phyloP scores from a whole-genome alignment of 2,888 invertebrate species.

The Synergus itoensis region DNA sequence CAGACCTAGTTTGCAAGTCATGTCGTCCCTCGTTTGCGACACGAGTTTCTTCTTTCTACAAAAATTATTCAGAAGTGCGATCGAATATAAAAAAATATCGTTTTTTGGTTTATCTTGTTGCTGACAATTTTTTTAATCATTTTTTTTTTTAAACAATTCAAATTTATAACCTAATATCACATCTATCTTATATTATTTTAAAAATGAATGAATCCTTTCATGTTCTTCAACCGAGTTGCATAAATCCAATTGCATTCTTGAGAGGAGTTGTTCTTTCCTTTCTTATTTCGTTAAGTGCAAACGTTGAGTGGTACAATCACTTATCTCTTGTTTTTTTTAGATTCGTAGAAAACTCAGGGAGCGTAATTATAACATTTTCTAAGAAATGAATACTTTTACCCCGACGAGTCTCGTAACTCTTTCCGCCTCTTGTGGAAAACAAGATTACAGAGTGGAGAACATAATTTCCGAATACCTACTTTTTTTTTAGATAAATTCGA shows the following conservation, averaged over 20 bases:
- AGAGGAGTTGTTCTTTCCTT: neutral
- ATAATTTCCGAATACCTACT: slow-evolving; percentile 6
- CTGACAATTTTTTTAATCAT: no score
- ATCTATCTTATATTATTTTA: no score
- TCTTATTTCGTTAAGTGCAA: neutral
- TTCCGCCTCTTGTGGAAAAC: neutral
- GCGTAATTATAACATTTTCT: slow-evolving; percentile 14
- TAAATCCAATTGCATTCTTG: neutral
- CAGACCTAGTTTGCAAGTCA: slow-evolving; percentile 1
- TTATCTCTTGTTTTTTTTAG: neutral
- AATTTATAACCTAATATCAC: no score
- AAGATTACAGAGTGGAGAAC: slow-evolving; percentile 19
- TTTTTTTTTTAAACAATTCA: no score
- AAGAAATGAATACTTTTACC: slow-evolving; percentile 10
- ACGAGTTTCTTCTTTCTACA: neutral
- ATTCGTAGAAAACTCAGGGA: neutral
- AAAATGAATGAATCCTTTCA: no score
- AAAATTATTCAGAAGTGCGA: neutral
- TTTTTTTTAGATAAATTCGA: slow-evolving; percentile 1
- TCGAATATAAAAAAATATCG: neutral
- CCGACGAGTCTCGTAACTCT: slow-evolving; percentile 1
- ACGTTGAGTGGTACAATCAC: neutral
- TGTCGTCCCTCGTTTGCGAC: neutral
- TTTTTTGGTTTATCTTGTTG: no score
- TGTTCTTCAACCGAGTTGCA: neutral